Percentiles rank a stretch among this genome's conserved stretches.
Evolutionary conservation across 2,888 invertebrate species (phyloP).

Genomic region (Crepidodera aurea): DNA sequence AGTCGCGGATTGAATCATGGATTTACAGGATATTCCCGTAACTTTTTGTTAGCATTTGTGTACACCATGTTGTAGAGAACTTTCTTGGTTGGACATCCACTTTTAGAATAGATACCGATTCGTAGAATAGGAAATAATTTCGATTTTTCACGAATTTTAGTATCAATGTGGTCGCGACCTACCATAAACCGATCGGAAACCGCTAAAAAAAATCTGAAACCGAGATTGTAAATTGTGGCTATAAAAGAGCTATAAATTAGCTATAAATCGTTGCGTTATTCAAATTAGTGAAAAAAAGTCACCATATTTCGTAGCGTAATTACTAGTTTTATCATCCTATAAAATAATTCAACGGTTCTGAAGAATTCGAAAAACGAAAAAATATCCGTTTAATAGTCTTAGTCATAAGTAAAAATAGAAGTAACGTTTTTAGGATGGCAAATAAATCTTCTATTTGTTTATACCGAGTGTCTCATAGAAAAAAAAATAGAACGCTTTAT

Average conservation of each 20-base stretch:
- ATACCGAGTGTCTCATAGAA: background rate
- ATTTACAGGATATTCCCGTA: too few species aligned
- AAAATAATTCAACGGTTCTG: slow-evolving; percentile 14
- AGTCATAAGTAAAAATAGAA: slow-evolving; percentile 30
- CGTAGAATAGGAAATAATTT: too few species aligned
- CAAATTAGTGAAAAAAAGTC: slow-evolving; percentile 21
- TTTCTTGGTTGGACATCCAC: too few species aligned
- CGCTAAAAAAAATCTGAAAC: slow-evolving; percentile 4
- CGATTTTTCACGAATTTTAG: too few species aligned
- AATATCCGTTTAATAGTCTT: slow-evolving; percentile 22
- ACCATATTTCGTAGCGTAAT: slow-evolving; percentile 16
- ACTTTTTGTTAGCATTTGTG: too few species aligned
- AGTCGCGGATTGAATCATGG: too few species aligned
- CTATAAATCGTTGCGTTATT: slow-evolving; percentile 23
- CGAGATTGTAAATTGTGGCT: background rate
- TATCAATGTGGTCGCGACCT: slow-evolving; percentile 8
- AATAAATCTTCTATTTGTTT: background rate
- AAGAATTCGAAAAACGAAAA: slow-evolving; percentile 9
- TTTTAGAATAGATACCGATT: too few species aligned
- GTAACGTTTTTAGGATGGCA: background rate
- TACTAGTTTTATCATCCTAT: slow-evolving; percentile 19
- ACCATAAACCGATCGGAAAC: slow-evolving; percentile 11
- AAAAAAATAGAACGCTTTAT: too few species aligned
- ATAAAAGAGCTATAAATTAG: slow-evolving; percentile 21
- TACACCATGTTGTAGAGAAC: too few species aligned